Base-by-base conservation (phyloP, 2,888 invertebrate species). In the Onthophagus sagittarius region DNA sequence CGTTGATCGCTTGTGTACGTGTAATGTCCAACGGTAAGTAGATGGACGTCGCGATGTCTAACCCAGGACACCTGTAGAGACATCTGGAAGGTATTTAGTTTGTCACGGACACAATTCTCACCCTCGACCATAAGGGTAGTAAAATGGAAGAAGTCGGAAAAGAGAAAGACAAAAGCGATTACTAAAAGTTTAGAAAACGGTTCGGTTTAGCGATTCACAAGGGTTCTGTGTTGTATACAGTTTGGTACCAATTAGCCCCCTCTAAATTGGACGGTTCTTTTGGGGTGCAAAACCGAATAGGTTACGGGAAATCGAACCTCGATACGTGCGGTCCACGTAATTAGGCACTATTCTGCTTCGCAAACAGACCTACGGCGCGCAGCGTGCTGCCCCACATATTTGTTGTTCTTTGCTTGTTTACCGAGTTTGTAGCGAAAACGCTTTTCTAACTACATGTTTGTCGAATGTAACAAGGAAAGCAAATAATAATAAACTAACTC, bases 1-100 rank as follows among this genome's bases (percentile, higher is more conserved):
- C 96, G 88, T 85, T 96, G 96, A 86, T 96, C 96, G 79, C 94
- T 94, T 63, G 96, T 96, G 87, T 96, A 96, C 11, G 96, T 96
- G 85, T 96, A 96, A 70, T 93, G 89, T 33, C 96, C 96, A 73
- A 96, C 94, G 0, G 96, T 96, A 79, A 96, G 88, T 81, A 96
- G 87, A 84, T 96, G 96, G 76, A 96, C 94, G 86, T 96, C 96
- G 80, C 95, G 89, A 85, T 96, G 95, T 76, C 96, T 89, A 76
- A 96, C 94, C 96, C 96, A 96, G 62, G 95, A 96, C 79, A 96
- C 95, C 91, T 96, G 93, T 85, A 92, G 86, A 82, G 89, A 85
- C 89, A 90, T 90, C 90, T 88, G 86, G 75, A 86, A 87, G 80
- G 78, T 78, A 81, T 72, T 75, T 72, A 74, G 72, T 70, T 23